Evolutionary conservation across 64 coral and sea anemone species (phyloP), one percentile per base, ranked within the genome.

Genomic region (Platygyra sinensis): DNA sequence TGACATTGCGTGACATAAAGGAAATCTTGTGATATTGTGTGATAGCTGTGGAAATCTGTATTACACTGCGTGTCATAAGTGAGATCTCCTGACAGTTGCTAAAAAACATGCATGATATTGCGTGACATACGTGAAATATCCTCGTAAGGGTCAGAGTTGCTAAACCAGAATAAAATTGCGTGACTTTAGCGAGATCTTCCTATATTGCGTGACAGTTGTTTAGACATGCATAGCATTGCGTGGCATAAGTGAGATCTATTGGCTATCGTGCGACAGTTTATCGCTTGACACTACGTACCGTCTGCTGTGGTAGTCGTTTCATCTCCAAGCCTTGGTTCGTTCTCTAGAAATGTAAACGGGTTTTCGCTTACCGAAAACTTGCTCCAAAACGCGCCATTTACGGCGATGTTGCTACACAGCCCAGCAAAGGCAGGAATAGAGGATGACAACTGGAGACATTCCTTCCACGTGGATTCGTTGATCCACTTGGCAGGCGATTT

Each of bases 401-500:
- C 87, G 0, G 91, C 78, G 52, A 99, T 93, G 60, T 99, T 87
- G 75, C 87, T 93, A 50, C 94, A 96, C 0, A 99, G 83, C 62
- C 97, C 97, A 85, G 94, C 69, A 64, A 99, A 99, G 11, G 94
- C 83, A 54, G 76, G 31, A 12, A 96, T 63, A 7, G 75, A 62
- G 18, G 52, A 54, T 2, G 97, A 99, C 31, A 99, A 62, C 78
- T 99, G 94, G 1, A 64, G 55, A 67, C 94, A 96, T 74, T 99
- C 97, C 73, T 96, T 93, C 97, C 97, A 99, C 29, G 86, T 94
- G 1, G 94, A 77, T 3, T 89, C 91, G 29, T 77, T 93, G 67
- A 99, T 95, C 97, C 97, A 99, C 32, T 99, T 99, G 0, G 86
- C 67, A 20, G 93, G 93, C 6, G 97, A 89, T 52, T 96, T 99